Percentiles rank a stretch among this genome's conserved stretches.
These are phyloP conservation scores for Bathynomus jamesi DNA, from an alignment of 1,140 invertebrate genomes.

Conservation along the genomic window DNA sequence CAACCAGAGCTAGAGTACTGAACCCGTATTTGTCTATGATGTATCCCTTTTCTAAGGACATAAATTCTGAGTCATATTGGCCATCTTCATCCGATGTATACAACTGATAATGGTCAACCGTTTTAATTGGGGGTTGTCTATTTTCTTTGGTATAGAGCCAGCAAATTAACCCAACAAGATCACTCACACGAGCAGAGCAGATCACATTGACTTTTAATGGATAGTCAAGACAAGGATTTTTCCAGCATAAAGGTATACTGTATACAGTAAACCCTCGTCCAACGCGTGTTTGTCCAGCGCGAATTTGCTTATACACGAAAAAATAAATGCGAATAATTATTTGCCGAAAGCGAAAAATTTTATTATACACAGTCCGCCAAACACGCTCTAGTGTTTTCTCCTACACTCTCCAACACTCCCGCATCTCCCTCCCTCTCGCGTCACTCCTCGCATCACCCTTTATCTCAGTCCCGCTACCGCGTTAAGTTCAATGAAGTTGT, in stretches of 20 bases:
- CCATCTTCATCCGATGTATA: slow-evolving; percentile 94
- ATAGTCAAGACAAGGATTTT: not conserved
- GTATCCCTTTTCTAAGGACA: slow-evolving; percentile 76
- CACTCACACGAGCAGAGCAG: slow-evolving; percentile 65
- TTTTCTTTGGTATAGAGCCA: slow-evolving; percentile 54
- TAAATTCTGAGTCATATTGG: slow-evolving; percentile 90
- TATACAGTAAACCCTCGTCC: no score
- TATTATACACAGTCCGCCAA: no score
- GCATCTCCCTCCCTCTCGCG: no score
- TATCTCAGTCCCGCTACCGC: no score
- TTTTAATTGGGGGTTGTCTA: slow-evolving; percentile 44
- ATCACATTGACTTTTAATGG: not conserved
- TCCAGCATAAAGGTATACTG: not conserved
- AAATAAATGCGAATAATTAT: no score
- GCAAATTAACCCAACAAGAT: slow-evolving; percentile 89
- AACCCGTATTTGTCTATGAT: slow-evolving; percentile 88
- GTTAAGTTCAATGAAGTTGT: no score
- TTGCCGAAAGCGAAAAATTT: no score
- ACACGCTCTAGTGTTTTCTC: no score
- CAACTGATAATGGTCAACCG: slow-evolving; percentile 60
- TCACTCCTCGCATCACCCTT: no score
- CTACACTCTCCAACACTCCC: no score
- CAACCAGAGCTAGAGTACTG: slow-evolving; percentile 74
- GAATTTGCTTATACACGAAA: no score
- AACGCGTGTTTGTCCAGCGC: no score